phyloP scores from a whole-genome alignment of 2,888 invertebrate genomes.

The Pycnomerus fuliginosus region DNA sequence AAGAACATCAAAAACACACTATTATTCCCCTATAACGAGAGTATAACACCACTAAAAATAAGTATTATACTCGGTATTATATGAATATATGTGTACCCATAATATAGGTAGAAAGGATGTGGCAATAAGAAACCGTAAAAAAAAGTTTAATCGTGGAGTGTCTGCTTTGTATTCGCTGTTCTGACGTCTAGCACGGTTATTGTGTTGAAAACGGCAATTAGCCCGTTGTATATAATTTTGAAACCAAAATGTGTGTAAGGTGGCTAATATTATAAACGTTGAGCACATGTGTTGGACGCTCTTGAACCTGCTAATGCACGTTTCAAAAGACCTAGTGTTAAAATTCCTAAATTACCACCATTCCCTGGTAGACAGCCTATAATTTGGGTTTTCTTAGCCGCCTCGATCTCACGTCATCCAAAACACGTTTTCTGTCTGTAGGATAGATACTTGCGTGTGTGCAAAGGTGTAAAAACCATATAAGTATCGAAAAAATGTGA shows the following conservation, averaged over 20 bases:
- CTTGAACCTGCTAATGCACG: slow-evolving; percentile 41
- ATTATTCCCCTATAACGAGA: too few species aligned
- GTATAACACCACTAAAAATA: too few species aligned
- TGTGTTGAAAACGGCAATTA: slow-evolving; percentile 19
- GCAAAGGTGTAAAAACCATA: slow-evolving; percentile 47
- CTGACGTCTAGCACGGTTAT: too few species aligned
- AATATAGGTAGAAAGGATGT: too few species aligned
- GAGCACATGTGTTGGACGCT: slow-evolving; percentile 36
- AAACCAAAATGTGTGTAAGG: slow-evolving; percentile 21
- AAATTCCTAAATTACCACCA: slow-evolving; percentile 51
- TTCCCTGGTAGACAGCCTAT: slow-evolving; percentile 49
- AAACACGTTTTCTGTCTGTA: slow-evolving; percentile 35
- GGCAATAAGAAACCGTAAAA: too few species aligned
- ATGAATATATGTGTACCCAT: too few species aligned
- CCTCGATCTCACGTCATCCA: slow-evolving; percentile 32
- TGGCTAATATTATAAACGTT: slow-evolving; percentile 25
- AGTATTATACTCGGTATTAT: too few species aligned
- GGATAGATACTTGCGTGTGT: slow-evolving; percentile 47
- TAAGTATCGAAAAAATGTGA: slow-evolving; percentile 10
- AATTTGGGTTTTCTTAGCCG: slow-evolving; percentile 50
- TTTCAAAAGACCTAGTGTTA: slow-evolving; percentile 48
- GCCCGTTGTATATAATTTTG: slow-evolving; percentile 21
- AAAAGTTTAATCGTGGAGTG: too few species aligned
- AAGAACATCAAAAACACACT: too few species aligned
- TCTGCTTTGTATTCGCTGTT: too few species aligned